Evolutionary conservation across 2,113 vertebrate genomes (phyloP).

Genomic region (Piprites chloris): DNA sequence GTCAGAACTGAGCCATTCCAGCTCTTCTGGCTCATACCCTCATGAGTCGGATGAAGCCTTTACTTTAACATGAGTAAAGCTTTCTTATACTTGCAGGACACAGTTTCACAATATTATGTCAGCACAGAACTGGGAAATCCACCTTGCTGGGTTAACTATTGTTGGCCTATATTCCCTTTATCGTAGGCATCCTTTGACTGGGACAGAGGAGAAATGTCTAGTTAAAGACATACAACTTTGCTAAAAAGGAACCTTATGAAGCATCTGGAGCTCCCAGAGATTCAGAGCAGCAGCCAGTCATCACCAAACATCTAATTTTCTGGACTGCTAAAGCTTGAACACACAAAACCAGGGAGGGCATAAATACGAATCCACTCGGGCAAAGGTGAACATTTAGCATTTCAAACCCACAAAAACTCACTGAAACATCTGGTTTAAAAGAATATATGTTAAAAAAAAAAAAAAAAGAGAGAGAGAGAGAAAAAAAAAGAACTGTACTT

Average conservation of each 20-base stretch:
- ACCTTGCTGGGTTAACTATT: background rate
- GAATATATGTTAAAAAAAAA: background rate
- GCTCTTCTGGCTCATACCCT: background rate
- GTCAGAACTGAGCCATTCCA: background rate
- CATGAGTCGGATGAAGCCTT: background rate
- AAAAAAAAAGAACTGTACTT: slow-evolving; percentile 40
- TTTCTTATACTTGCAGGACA: background rate
- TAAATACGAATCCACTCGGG: background rate
- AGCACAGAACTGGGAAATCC: background rate
- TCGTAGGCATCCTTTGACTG: background rate
- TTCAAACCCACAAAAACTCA: background rate
- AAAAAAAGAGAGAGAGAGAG: too few relatives aligned
- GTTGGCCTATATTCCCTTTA: background rate
- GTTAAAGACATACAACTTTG: background rate
- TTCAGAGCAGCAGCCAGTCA: background rate
- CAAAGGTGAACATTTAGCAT: background rate
- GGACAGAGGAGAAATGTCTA: background rate
- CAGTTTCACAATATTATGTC: background rate
- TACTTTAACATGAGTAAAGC: background rate
- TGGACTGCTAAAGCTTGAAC: background rate
- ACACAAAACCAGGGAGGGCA: background rate
- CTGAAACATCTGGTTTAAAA: background rate
- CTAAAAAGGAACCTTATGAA: background rate
- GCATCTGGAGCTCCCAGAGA: background rate
- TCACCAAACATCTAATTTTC: background rate